Evolutionary conservation across 30 jellyfish, hydroid and myxozoan species (phyloP).

Genomic region (Sanderia malayensis): DNA sequence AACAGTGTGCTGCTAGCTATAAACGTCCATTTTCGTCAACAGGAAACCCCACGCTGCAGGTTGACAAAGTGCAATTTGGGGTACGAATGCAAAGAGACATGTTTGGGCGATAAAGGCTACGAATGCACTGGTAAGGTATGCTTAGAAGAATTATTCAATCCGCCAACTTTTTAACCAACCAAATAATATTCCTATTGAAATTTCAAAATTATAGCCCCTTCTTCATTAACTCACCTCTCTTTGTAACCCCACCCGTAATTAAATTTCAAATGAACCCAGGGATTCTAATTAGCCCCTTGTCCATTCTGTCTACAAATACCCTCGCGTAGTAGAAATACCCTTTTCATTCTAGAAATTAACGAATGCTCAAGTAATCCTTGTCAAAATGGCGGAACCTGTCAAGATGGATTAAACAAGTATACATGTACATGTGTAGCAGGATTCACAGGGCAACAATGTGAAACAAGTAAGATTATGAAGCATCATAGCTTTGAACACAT

Average conservation of each 20-base stretch:
- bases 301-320: too few relatives aligned
- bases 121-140: neutral
- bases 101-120: neutral
- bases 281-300: too few relatives aligned
- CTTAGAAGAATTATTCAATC: neutral
- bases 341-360: slow-evolving; percentile 1
- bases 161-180: too few relatives aligned
- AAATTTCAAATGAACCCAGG: too few relatives aligned
- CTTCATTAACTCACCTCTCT: neutral
- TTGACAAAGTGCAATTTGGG: neutral
- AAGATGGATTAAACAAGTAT: slow-evolving; percentile 13
- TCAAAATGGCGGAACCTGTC: slow-evolving; percentile 18
- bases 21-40: neutral
- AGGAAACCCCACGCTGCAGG: neutral
- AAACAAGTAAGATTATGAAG: neutral
- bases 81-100: neutral
- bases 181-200: too few relatives aligned
- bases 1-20: neutral
- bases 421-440: slow-evolving; percentile 23
- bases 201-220: too few relatives aligned
- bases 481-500: too few relatives aligned
- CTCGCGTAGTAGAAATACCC: too few relatives aligned
- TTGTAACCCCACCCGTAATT: too few relatives aligned
- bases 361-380: slow-evolving; percentile 35
- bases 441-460: slow-evolving; percentile 23